Evolutionary conservation across 2,888 invertebrate genomes (phyloP), one percentile per base, ranked within the genome.

Genomic region (Vesta saturnalis): DNA sequence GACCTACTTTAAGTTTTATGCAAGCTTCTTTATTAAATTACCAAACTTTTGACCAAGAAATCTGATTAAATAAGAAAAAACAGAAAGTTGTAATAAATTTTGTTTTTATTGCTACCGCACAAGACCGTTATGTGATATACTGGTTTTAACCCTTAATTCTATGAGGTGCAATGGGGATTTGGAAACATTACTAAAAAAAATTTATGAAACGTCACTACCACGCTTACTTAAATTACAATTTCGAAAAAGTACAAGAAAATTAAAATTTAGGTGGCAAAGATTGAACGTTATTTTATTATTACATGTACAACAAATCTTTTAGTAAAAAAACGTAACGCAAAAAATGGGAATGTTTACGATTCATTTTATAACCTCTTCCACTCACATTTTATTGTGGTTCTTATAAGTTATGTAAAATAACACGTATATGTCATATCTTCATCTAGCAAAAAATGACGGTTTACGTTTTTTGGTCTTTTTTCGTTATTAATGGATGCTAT

Each of bases 121-220:
- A 39, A 39, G 39, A 39, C 39, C 39, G 39, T 39, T 39, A 39
- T n/a, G 39, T 39, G 39, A 39, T 39, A 39, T 39, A 39, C 39
- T n/a, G 39, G n/a, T n/a, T 39, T 39, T 39, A 6, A 39, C 39
- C 39, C 39, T 39, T 39, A 39, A 39, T 39, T n/a, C 39, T 39
- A 39, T 39, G 39, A 39, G 39, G 39, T 39, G 39, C 39, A 39
- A 39, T 39, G n/a, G 39, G 39, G 39, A 39, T 39, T 39, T 39
- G 39, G 12, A n/a, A 39, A 39, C 39, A n/a, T 39, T 39, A n/a
- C 39, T 39, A 39, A 39, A 39, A n/a, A n/a, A 39, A 39, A 39
- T 39, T 39, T 39, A 39, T 39, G 39, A 39, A 39, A 39, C 39
- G 39, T 39, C 39, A 39, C 39, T n/a, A n/a, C 12, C 39, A 39